These are phyloP conservation scores for Zingel zingel DNA, from an alignment of 2,113 vertebrate genomes.

Conservation along the genomic window DNA sequence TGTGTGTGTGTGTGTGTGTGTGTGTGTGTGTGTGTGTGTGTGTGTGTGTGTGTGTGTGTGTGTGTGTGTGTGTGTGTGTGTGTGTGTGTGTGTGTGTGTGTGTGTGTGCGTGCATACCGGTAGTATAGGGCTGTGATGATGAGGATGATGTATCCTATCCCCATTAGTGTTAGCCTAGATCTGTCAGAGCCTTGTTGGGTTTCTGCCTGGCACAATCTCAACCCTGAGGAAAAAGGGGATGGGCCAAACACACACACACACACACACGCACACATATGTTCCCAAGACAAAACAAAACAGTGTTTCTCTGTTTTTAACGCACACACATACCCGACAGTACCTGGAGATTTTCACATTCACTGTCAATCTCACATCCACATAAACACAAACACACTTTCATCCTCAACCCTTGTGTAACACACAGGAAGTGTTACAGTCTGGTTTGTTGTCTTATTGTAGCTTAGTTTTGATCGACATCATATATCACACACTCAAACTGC, in stretches of 20 bases:
- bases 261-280: conserved; percentile 25
- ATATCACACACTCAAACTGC: conserved; percentile 28
- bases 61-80: conserved; percentile 19
- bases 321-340: conserved; percentile 26
- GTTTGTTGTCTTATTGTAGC: conserved; percentile 25
- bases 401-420: conserved; percentile 3
- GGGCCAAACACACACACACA: conserved; percentile 50
- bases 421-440: conserved; percentile 5
- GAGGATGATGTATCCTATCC: conserved; percentile 76
- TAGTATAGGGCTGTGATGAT: conserved; percentile 64
- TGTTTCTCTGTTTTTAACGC: not conserved
- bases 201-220: conserved; percentile 70
- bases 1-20: conserved; percentile 19
- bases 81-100: conserved; percentile 17
- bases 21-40: conserved; percentile 23
- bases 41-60: conserved; percentile 22
- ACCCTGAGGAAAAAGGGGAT: conserved; percentile 72
- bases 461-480: conserved; percentile 46
- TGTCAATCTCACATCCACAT: conserved; percentile 38
- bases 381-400: conserved; percentile 36
- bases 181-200: conserved; percentile 80
- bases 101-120: conserved; percentile 1
- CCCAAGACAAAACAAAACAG: conserved; percentile 36
- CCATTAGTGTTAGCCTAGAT: conserved; percentile 86
- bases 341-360: conserved; percentile 22